phyloP scores from a whole-genome alignment of 2,113 vertebrate genomes.

The Seriola aureovittata region DNA sequence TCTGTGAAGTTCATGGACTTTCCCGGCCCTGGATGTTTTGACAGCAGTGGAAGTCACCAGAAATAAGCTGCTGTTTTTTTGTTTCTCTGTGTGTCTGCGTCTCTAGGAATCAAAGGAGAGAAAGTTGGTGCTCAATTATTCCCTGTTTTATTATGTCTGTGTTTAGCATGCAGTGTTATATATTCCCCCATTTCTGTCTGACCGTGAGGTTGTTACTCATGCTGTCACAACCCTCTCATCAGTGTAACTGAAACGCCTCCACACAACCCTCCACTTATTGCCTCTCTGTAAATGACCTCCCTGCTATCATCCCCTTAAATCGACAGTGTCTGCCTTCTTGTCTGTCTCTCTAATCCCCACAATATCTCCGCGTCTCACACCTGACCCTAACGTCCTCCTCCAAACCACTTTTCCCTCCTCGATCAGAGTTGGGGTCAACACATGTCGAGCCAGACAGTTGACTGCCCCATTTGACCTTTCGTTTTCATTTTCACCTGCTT shows the following conservation, averaged over 20 bases:
- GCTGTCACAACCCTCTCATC: constrained; percentile 36
- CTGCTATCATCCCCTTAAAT: constrained; percentile 21
- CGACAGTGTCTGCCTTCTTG: constrained; percentile 3
- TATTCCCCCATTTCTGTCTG: not conserved
- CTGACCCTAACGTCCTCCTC: not conserved
- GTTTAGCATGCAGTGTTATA: no score
- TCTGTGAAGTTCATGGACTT: constrained; percentile 4
- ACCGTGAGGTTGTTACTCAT: constrained; percentile 39
- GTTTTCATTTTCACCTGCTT: not conserved
- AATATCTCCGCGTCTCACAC: not conserved
- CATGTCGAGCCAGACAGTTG: not conserved
- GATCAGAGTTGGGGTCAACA: not conserved
- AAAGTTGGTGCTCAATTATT: not conserved
- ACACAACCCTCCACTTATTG: constrained; percentile 5
- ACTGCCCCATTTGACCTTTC: not conserved
- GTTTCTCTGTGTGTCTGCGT: not conserved
- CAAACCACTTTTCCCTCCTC: not conserved
- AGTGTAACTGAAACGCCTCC: not conserved
- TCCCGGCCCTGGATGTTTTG: constrained; percentile 5
- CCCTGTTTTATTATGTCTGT: no score
- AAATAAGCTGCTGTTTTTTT: not conserved
- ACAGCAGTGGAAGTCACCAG: not conserved
- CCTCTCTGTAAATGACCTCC: constrained; percentile 25
- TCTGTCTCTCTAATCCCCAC: constrained; percentile 5
- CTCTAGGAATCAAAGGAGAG: not conserved